Base-by-base conservation (phyloP, 2,797 vertebrate species). In the Tinamus major region DNA sequence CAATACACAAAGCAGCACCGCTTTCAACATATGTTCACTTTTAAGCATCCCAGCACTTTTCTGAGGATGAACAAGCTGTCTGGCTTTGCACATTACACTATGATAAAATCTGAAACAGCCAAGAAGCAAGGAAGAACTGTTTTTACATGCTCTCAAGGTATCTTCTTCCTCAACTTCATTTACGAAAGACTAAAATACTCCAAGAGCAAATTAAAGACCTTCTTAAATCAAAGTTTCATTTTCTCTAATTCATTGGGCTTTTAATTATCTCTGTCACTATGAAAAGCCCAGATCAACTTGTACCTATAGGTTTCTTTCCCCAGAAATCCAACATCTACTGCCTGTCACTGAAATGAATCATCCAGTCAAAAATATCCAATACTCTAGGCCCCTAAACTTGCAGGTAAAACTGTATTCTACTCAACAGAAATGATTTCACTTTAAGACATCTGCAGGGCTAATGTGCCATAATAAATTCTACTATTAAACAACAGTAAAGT, bases 381-480 rank as follows among this genome's bases (percentile, higher is more conserved):
- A 82, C 59, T 44, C 56, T 90, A 91, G 55, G 84, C 61, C 12
- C 95, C 79, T 93, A 85, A 95, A 95, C 86, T 93, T 92, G 89
- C 87, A 97, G 92, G 89, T 93, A 94, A 96, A 96, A 95, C 56
- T 87, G 55, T 89, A 75, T 93, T 92, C 90, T 91, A 95, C 48
- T 88, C 89, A 95, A 94, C 83, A 92, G 86, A 98, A 99, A 98
- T 69, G 48, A 98, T 97, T 98, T 97, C 96, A 98, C 97, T 98
- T 98, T 99, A 96, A 98, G 98, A 99, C 98, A 99, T 98, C 94
- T 98, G 97, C 97, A 98, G 98, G 98, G 98, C 98, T 98, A 98
- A 98, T 98, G 96, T 94, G 96, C 97, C 98, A 97, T 98, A 98
- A 98, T 98, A 98, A 98, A 98, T 98, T 96, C 98, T 98, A 98